These are phyloP conservation scores for Luscinia megarhynchos DNA, from an alignment of 2,797 vertebrate genomes.

Conservation along the genomic window DNA sequence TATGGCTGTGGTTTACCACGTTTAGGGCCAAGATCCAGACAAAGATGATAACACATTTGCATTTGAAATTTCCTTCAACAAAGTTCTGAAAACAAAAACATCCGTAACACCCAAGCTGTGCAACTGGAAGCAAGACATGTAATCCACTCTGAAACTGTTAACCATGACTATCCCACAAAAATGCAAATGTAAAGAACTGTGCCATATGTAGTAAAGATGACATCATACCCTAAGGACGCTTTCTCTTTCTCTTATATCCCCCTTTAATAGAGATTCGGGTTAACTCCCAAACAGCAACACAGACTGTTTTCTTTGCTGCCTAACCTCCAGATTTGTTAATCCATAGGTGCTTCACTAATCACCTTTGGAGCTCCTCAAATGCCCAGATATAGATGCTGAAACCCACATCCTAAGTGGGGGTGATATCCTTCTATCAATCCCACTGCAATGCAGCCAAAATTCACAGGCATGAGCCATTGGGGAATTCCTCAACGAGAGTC, in stretches of 20 bases:
- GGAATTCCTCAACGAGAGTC: neutral
- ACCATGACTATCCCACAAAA: neutral
- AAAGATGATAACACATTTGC: neutral
- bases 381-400: neutral
- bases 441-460: neutral
- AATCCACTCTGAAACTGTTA: neutral
- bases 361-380: neutral
- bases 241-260: neutral
- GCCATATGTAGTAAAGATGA: neutral
- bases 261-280: fast-evolving
- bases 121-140: neutral
- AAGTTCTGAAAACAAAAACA: neutral
- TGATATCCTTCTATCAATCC: neutral
- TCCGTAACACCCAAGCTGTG: neutral
- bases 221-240: neutral
- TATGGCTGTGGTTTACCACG: neutral
- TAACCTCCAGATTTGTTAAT: neutral
- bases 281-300: neutral
- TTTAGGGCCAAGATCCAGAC: neutral
- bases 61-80: neutral
- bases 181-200: neutral
- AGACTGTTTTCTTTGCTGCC: neutral
- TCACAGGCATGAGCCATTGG: neutral
- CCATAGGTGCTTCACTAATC: neutral
- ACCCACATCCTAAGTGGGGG: neutral